Conservation (phyloP, 2,113 vertebrate species). For the Jaculus jaculus region DNA sequence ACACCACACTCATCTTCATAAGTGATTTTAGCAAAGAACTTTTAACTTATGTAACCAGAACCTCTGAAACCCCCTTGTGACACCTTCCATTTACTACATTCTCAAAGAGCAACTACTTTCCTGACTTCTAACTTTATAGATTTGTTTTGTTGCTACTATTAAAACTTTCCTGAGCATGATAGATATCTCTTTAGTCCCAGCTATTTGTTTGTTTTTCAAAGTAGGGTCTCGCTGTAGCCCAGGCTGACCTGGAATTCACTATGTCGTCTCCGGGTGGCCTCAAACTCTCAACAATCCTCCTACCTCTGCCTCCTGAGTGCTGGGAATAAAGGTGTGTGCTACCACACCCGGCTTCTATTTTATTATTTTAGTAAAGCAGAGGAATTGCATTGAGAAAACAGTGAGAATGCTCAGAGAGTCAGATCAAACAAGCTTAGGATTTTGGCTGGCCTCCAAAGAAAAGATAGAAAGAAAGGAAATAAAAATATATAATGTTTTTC, state of each 20-base stretch:
- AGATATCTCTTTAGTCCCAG: not conserved
- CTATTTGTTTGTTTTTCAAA: no score
- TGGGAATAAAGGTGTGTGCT: no score
- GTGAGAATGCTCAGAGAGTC: not conserved
- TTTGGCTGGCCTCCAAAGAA: no score
- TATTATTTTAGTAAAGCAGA: no score
- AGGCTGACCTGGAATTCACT: no score
- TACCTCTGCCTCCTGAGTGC: no score
- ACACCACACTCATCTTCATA: not conserved
- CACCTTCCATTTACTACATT: not conserved
- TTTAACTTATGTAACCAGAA: constrained; percentile 8
- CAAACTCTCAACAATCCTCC: no score
- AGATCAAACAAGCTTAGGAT: not conserved
- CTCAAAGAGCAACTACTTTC: constrained; percentile 9
- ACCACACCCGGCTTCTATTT: no score
- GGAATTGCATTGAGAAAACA: not conserved
- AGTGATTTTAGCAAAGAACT: not conserved
- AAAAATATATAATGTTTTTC: not conserved
- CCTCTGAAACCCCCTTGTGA: not conserved
- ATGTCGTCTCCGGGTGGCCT: no score
- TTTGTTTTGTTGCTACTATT: not conserved
- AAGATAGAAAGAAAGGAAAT: not conserved
- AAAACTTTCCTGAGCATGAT: not conserved
- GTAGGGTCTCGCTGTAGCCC: no score
- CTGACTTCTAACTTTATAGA: constrained; percentile 11